Base-by-base conservation (phyloP, 1,140 invertebrate species). In the Archivesica marissinica region DNA sequence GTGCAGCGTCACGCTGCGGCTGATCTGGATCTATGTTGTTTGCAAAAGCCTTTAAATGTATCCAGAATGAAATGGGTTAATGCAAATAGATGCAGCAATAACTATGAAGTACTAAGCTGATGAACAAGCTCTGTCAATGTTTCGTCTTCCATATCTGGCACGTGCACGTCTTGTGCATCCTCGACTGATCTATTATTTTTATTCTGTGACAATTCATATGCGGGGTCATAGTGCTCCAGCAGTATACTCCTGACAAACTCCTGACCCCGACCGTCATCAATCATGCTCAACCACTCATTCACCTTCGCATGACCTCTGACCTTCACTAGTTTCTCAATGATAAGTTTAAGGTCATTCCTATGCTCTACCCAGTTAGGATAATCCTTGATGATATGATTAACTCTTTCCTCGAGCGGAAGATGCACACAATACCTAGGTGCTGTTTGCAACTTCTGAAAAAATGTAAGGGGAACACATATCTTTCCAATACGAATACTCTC, bases 151-250 rank as follows among this genome's bases (percentile, higher is more conserved):
- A 79, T 20, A 35, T 79, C 68, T 11, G 23, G n/a, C 17, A 79
- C 9, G 35, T 79, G 20, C 3, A 79, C 28, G 9, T 79, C 23
- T 66, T 66, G 17, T 17, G 28, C 33, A 13, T 44, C 61, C 9
- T 39, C n/a, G 13, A 13, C 9, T 33, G 77, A 79, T 4, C 20
- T 6, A 30, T 86, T 84, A 64, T 88, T 87, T 72, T 88, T 89
- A 20, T 54, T 85, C 52, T 91, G 90, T 54, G 90, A 91, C 20
- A 66, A n/a, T 30, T 39, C 86, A 50, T 91, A 91, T 6, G 81
- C 80, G 4, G 77, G 84, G 79, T 91, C 90, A 81, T 91, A 91
- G 85, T 91, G 90, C 41, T 90, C 81, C 33, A 79, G n/a, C 2
- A 91, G 80, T 0, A 91, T 44, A 20, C 64, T 39, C 38, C 85